Evolutionary conservation across 2,113 vertebrate species (phyloP).

Genomic region (Manacus vitellinus): DNA sequence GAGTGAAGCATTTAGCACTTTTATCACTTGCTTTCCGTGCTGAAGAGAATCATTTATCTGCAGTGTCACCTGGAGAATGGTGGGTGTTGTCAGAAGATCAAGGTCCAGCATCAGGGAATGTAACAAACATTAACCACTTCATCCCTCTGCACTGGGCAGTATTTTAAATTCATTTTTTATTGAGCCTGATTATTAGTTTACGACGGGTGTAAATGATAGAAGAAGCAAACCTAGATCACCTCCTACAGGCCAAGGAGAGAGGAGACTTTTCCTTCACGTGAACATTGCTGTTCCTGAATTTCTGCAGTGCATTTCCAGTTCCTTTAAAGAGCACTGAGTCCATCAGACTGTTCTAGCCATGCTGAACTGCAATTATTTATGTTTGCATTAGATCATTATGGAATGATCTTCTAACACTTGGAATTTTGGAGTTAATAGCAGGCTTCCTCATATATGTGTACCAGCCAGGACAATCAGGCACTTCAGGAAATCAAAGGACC

Average conservation of each 20-base stretch:
- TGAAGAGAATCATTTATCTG: slow-evolving; percentile 36
- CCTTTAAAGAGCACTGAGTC: background rate
- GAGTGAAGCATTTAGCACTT: background rate
- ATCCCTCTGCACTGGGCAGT: background rate
- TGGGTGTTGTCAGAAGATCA: slow-evolving; percentile 47
- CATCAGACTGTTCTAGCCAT: background rate
- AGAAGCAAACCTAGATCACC: slow-evolving; percentile 1
- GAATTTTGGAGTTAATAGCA: background rate
- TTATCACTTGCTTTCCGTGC: slow-evolving; percentile 45
- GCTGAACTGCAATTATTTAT: background rate
- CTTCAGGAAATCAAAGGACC: background rate
- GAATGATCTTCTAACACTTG: background rate
- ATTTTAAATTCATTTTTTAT: slow-evolving; percentile 27
- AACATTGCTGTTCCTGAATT: background rate
- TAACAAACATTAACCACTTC: slow-evolving; percentile 66
- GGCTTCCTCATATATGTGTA: background rate
- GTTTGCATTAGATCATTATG: background rate
- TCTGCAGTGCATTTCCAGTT: background rate
- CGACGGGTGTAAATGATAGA: background rate
- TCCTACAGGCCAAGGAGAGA: slow-evolving; percentile 5
- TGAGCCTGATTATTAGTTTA: slow-evolving; percentile 35
- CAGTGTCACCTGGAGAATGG: background rate
- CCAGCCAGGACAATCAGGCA: background rate
- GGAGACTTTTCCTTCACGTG: background rate
- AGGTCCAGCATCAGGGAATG: slow-evolving; percentile 55